Conservation (phyloP, 2,888 invertebrate genomes). For the Tenodera sinensis region DNA sequence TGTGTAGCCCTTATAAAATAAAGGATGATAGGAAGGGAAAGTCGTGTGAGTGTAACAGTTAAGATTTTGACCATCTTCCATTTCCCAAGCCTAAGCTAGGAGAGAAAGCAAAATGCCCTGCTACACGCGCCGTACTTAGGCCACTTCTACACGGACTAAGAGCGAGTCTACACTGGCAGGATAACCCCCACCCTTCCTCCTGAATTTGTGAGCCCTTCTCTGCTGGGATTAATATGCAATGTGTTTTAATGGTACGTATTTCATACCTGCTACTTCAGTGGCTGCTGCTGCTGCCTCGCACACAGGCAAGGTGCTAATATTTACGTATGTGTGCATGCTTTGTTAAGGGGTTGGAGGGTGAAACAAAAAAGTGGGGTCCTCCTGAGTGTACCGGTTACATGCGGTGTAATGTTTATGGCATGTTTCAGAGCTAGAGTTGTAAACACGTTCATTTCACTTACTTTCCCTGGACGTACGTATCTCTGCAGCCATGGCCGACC, state of each 20-base stretch:
- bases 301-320: neutral
- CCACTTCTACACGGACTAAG: neutral
- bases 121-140: neutral
- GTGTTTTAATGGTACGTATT: conserved; percentile 27
- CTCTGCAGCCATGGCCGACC: neutral
- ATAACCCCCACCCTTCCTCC: neutral
- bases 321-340: neutral
- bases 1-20: too few species aligned
- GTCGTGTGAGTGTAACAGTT: too few species aligned
- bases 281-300: neutral
- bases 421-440: conserved; percentile 18
- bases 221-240: conserved; percentile 26
- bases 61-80: too few species aligned
- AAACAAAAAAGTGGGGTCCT: neutral
- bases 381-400: neutral
- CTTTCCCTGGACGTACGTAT: conserved; percentile 17
- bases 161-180: neutral
- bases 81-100: too few species aligned
- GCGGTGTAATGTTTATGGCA: conserved; percentile 17
- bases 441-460: conserved; percentile 25
- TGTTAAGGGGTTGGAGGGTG: neutral
- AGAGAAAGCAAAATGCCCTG: too few species aligned
- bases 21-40: too few species aligned
- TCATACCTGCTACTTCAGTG: conserved; percentile 1
- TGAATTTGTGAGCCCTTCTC: conserved; percentile 8